phyloP scores from a whole-genome alignment of 2,888 invertebrate species.

The Eubasilissa splendida region DNA sequence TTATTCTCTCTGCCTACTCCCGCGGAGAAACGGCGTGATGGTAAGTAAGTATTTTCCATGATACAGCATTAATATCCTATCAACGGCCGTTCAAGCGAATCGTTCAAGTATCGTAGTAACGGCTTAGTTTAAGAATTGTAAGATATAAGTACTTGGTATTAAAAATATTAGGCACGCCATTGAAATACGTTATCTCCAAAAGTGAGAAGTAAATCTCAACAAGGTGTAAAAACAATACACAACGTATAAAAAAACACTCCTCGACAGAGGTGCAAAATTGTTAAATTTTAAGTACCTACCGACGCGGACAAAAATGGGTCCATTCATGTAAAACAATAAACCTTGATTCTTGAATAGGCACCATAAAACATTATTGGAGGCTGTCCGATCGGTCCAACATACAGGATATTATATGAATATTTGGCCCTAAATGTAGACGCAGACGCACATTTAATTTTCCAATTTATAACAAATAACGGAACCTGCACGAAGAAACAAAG shows the following conservation, averaged over 20 bases:
- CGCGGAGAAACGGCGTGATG: too few relatives aligned
- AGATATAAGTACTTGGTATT: background rate
- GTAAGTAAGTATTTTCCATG: too few relatives aligned
- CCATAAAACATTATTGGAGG: conserved; percentile 43
- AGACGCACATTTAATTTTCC: background rate
- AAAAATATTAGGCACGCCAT: background rate
- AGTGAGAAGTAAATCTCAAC: conserved; percentile 34
- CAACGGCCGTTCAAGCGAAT: too few relatives aligned
- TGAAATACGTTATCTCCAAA: conserved; percentile 18
- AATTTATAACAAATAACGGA: conserved; percentile 6
- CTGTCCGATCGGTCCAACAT: conserved; percentile 12
- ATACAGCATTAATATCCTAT: too few relatives aligned
- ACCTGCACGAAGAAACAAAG: background rate
- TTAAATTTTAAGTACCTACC: conserved; percentile 26
- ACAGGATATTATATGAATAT: background rate
- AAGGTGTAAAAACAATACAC: conserved; percentile 42
- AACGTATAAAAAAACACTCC: background rate
- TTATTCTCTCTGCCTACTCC: too few relatives aligned
- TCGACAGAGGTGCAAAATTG: conserved; percentile 29
- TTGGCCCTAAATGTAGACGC: conserved; percentile 1
- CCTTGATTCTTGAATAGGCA: background rate
- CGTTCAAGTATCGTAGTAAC: too few relatives aligned
- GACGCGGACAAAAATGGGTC: background rate
- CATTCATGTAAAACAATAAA: conserved; percentile 29
- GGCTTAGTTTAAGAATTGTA: too few relatives aligned